Percentiles rank a stretch among this genome's conserved stretches.
These are phyloP conservation scores for Mesembrinibis cayennensis DNA, from an alignment of 2,113 vertebrate species.

Conservation along the genomic window DNA sequence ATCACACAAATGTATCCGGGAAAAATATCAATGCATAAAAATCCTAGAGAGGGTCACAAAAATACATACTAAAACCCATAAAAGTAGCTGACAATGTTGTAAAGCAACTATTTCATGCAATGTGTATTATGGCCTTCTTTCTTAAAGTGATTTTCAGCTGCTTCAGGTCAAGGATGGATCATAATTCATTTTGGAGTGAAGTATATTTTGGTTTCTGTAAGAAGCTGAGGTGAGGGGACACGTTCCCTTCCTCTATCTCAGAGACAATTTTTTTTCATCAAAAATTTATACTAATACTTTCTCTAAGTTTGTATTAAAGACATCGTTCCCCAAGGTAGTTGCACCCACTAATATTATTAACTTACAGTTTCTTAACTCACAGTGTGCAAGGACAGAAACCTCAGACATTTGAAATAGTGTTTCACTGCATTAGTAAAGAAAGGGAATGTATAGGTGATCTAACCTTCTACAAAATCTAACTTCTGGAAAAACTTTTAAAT, in stretches of 20 bases:
- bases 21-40: not conserved
- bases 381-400: not conserved
- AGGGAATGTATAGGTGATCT: not conserved
- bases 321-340: not conserved
- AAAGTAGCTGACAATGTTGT: not conserved
- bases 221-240: not conserved
- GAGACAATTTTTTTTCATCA: not conserved
- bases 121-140: not conserved
- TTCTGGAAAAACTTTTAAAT: not conserved
- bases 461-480: not conserved
- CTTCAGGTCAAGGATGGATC: not conserved
- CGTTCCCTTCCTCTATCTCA: not conserved
- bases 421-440: not conserved
- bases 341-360: not conserved
- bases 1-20: not conserved
- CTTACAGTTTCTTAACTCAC: not conserved
- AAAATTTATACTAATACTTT: not conserved
- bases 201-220: not conserved
- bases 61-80: not conserved
- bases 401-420: accelerated
- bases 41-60: not conserved
- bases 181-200: not conserved
- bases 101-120: not conserved
- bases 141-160: not conserved
- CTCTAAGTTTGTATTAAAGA: not conserved